Evolutionary conservation across 2,888 invertebrate species (phyloP).

Genomic region (Arctia plantaginis): DNA sequence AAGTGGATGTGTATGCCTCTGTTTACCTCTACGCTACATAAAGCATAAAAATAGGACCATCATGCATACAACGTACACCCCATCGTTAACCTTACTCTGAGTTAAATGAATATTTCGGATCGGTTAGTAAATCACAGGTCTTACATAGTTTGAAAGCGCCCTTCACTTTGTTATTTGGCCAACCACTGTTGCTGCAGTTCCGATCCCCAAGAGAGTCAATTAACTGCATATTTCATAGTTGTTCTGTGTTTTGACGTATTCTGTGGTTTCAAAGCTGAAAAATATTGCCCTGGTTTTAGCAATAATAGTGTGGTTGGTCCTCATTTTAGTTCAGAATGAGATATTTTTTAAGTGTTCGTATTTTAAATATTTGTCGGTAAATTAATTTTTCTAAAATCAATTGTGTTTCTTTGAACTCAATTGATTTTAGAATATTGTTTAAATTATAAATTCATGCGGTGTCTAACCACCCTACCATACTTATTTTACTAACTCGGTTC

Average conservation of each 20-base stretch:
- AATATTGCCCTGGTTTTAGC: background rate
- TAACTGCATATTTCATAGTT: background rate
- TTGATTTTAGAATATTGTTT: background rate
- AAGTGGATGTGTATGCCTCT: background rate
- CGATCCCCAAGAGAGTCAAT: background rate
- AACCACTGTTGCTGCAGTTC: background rate
- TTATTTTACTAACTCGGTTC: conserved; percentile 68
- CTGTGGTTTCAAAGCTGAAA: background rate
- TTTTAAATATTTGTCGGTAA: too few relatives aligned
- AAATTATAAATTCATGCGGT: conserved; percentile 52
- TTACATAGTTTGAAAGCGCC: background rate
- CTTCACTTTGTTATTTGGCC: background rate
- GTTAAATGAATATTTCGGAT: background rate
- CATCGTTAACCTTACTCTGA: background rate
- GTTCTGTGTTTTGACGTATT: background rate
- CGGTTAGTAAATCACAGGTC: background rate
- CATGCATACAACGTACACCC: too few relatives aligned
- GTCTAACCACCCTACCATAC: conserved; percentile 52
- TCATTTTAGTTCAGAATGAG: background rate
- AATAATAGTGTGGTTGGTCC: background rate
- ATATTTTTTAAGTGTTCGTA: background rate
- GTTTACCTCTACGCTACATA: background rate
- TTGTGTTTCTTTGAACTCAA: background rate
- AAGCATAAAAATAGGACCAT: too few relatives aligned
- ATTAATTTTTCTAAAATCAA: too few relatives aligned